Conservation (phyloP, 1,140 invertebrate species). For the Pachypeltis micranthus region DNA sequence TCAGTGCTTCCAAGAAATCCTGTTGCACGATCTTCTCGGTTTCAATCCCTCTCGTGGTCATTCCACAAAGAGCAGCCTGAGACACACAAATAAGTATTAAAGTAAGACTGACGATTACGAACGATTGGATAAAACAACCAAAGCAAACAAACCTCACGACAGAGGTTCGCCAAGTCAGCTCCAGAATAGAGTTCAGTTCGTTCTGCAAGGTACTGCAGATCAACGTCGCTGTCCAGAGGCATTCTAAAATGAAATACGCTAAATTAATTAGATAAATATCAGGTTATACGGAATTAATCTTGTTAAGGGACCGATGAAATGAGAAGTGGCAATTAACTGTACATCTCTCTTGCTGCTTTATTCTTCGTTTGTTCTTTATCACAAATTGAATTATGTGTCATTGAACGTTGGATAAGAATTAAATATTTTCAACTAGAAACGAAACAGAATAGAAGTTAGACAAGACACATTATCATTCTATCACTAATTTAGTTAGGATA, state of each 20-base stretch:
- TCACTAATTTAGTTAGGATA: too few species aligned
- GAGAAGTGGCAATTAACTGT: too few species aligned
- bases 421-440: too few species aligned
- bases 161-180: constrained; percentile 60
- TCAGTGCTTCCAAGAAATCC: constrained; percentile 45
- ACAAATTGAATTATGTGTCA: too few species aligned
- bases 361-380: too few species aligned
- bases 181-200: constrained; percentile 58
- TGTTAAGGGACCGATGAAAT: too few species aligned
- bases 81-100: constrained; percentile 5
- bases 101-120: neutral
- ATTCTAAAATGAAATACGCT: constrained; percentile 33
- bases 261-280: too few species aligned
- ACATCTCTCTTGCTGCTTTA: too few species aligned
- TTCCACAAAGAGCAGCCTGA: constrained; percentile 50
- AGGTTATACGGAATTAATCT: too few species aligned
- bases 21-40: constrained; percentile 33
- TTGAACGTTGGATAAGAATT: too few species aligned
- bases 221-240: constrained; percentile 45
- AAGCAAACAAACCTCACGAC: constrained; percentile 45
- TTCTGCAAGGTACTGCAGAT: constrained; percentile 44
- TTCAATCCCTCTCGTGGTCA: constrained; percentile 44
- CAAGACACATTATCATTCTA: too few species aligned
- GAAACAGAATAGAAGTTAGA: too few species aligned
- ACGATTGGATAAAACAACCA: neutral